These are phyloP conservation scores for Caenorhabditis remanei DNA, from an alignment of 1,140 invertebrate species.

Conservation along the genomic window DNA sequence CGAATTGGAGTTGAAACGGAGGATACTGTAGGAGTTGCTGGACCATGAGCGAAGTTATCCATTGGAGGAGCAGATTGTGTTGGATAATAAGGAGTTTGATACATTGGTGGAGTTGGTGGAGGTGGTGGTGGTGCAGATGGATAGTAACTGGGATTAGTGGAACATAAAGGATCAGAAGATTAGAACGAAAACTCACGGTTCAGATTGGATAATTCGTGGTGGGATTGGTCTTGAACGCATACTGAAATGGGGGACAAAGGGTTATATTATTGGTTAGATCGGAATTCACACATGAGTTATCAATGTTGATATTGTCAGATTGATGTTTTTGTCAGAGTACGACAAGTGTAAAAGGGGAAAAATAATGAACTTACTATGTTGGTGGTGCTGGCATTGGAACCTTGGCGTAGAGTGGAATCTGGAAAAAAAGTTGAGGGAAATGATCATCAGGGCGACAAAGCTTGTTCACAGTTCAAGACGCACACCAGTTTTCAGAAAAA, in stretches of 20 bases:
- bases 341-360: background rate
- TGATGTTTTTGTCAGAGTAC: background rate
- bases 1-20: background rate
- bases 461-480: too few relatives aligned
- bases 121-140: slow-evolving; percentile 19
- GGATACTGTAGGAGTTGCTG: background rate
- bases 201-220: background rate
- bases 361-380: background rate
- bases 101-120: background rate
- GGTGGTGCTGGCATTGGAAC: slow-evolving; percentile 42
- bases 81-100: background rate
- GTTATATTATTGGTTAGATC: background rate
- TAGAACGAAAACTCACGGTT: background rate
- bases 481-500: too few relatives aligned
- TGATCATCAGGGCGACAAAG: background rate
- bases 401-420: slow-evolving; percentile 32
- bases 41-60: slow-evolving; percentile 10
- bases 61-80: background rate
- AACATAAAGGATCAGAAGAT: background rate
- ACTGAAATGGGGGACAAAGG: background rate
- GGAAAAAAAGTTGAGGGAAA: background rate
- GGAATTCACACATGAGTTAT: background rate
- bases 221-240: background rate
- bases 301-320: background rate
- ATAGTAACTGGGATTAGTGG: background rate